These are phyloP conservation scores for Dryoscopus gambensis DNA, from an alignment of 2,113 vertebrate species.

Conservation along the genomic window DNA sequence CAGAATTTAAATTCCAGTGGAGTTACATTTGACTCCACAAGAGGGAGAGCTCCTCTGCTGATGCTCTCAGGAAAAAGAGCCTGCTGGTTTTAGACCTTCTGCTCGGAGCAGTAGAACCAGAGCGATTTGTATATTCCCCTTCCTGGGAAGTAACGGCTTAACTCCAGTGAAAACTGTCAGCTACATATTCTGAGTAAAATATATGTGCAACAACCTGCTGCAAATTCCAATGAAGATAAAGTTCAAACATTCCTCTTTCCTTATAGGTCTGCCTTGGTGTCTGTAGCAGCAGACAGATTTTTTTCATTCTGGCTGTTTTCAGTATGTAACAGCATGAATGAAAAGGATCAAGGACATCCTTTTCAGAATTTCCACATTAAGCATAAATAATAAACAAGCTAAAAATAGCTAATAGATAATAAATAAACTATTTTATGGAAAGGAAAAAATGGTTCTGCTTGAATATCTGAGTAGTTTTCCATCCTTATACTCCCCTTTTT, in stretches of 20 bases:
- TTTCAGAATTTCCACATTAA: not conserved
- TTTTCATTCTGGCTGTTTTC: not conserved
- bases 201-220: not conserved
- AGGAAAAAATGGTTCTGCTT: not conserved
- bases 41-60: not conserved
- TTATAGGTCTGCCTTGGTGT: not conserved
- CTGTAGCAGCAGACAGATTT: not conserved
- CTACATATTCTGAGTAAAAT: not conserved
- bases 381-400: not conserved
- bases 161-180: not conserved
- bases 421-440: not conserved
- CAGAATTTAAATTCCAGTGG: not conserved
- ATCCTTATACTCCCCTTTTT: not conserved
- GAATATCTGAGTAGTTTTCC: not conserved
- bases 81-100: not conserved
- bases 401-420: not conserved
- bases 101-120: not conserved
- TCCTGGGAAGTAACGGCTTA: not conserved
- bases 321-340: not conserved
- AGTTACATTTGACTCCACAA: not conserved
- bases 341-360: not conserved
- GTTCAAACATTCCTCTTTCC: not conserved
- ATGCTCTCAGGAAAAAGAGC: not conserved
- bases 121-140: accelerated
- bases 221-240: not conserved